Base-by-base conservation (phyloP, 2,113 vertebrate species). In the Myiopsitta monachus region DNA sequence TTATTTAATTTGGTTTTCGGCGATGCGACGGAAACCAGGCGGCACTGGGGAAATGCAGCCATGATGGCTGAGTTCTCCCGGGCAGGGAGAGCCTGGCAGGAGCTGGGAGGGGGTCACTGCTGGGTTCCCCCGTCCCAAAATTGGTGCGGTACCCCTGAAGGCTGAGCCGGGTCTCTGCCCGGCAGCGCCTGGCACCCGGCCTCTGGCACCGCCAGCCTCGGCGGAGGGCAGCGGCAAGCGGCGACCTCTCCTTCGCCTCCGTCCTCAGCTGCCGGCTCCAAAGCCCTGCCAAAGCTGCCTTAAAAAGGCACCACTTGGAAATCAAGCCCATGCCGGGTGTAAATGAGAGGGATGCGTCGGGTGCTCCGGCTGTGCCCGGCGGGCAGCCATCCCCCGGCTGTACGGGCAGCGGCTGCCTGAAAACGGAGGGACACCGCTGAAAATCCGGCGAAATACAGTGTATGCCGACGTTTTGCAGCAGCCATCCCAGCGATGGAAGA, bases 131-230 rank as follows among this genome's bases (percentile, higher is more conserved):
- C 31, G 11, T 55, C 49, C 44, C 62, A 62, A 46, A 54, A 84
- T 2, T 0, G 15, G 4, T n/a, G 21, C 6, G 18, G 27, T 24
- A 38, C 3, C 13, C 27, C 41, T 28, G 28, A 11, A 54, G 62
- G 28, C 26, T 23, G 52, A 46, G 38, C 55, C 33, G 13, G 31
- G 31, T 57, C 19, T 57, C 55, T n/a, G 70, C 21, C 61, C 8
- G 44, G 51, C 66, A 81, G 69, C 1, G 36, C 54, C 36, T 14
- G 74, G 54, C 91, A 72, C 41, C 7, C 0, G 8, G 6, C 38
- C 62, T 9, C 46, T 38, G 6, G 28, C 77, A 52, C 27, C 17
- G 61, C 30, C 86, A 66, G 49, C 30, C 44, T 26, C 38, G 87
- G 73, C 24, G 19, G 49, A 33, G 47, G 33, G 44, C 8, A 33